Conservation (phyloP, 1,140 invertebrate genomes). For the Plectrocnemia conspersa region DNA sequence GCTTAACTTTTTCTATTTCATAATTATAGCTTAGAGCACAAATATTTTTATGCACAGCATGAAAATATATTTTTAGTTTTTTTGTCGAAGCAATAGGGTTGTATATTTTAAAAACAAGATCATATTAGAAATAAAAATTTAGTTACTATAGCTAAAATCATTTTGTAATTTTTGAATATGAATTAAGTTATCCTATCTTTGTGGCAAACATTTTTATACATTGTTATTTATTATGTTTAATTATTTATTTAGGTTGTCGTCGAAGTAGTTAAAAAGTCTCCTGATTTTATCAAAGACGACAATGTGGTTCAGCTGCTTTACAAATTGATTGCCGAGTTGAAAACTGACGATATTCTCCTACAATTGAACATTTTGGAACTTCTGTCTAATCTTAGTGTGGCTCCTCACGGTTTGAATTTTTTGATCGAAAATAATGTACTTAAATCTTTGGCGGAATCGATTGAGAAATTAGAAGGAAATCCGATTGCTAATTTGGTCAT, state of each 20-base stretch:
- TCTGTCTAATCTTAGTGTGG: constrained; percentile 62
- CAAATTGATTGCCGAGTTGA: constrained; percentile 61
- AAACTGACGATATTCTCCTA: constrained; percentile 68
- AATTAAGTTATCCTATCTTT: constrained; percentile 35
- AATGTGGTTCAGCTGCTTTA: constrained; percentile 59
- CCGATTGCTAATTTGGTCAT: constrained; percentile 58
- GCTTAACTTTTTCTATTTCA: no score
- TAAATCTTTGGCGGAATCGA: constrained; percentile 55
- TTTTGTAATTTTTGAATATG: constrained; percentile 35
- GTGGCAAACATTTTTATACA: constrained; percentile 37
- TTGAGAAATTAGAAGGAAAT: constrained; percentile 56
- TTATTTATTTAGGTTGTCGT: constrained; percentile 61
- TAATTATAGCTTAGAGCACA: no score
- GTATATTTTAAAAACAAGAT: constrained; percentile 7
- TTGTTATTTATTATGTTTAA: constrained; percentile 30
- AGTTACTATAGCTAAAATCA: constrained; percentile 38
- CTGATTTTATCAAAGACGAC: constrained; percentile 54
- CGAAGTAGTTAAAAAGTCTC: constrained; percentile 57
- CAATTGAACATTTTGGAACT: constrained; percentile 74
- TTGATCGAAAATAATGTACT: constrained; percentile 64
- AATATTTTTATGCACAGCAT: no score
- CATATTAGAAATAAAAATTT: constrained; percentile 30
- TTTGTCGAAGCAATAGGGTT: constrained; percentile 4
- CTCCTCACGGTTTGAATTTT: constrained; percentile 64
- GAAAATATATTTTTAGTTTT: background rate